Conservation (phyloP, 1,140 invertebrate genomes). For the Eurytemora carolleeae region DNA sequence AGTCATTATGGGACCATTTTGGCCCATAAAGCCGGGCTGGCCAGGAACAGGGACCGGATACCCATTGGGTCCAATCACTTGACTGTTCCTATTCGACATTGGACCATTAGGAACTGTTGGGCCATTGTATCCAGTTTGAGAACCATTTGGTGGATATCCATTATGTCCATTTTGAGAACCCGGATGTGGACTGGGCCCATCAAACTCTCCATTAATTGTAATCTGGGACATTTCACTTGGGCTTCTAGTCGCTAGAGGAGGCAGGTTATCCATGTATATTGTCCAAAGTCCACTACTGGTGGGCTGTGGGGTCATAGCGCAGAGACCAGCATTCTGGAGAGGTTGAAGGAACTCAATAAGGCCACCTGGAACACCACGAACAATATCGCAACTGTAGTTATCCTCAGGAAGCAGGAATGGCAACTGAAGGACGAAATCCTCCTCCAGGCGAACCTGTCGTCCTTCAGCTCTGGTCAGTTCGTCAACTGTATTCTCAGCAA, state of each 20-base stretch:
- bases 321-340: slow-evolving; percentile 46
- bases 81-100: too few relatives aligned
- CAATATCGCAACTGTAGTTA: slow-evolving; percentile 92
- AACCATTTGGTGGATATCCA: too few relatives aligned
- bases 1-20: slow-evolving; percentile 14
- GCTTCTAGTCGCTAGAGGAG: too few relatives aligned
- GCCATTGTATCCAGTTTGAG: too few relatives aligned
- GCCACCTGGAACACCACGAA: slow-evolving; percentile 58
- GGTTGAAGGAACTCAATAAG: slow-evolving; percentile 9
- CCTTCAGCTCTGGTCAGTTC: slow-evolving; percentile 72
- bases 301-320: slow-evolving; percentile 66
- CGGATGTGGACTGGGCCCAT: too few relatives aligned
- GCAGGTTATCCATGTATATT: slow-evolving; percentile 57
- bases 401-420: slow-evolving; percentile 86
- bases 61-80: too few relatives aligned
- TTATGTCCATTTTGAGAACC: too few relatives aligned
- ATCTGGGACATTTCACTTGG: too few relatives aligned
- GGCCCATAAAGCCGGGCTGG: background rate
- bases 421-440: slow-evolving; percentile 66
- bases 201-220: too few relatives aligned
- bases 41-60: too few relatives aligned
- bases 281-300: slow-evolving; percentile 81
- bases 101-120: too few relatives aligned
- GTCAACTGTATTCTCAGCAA: slow-evolving; percentile 78
- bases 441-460: slow-evolving; percentile 47